Evolutionary conservation across 2,888 invertebrate species (phyloP), one percentile per base, ranked within the genome.

Genomic region (Myathropa florea): DNA sequence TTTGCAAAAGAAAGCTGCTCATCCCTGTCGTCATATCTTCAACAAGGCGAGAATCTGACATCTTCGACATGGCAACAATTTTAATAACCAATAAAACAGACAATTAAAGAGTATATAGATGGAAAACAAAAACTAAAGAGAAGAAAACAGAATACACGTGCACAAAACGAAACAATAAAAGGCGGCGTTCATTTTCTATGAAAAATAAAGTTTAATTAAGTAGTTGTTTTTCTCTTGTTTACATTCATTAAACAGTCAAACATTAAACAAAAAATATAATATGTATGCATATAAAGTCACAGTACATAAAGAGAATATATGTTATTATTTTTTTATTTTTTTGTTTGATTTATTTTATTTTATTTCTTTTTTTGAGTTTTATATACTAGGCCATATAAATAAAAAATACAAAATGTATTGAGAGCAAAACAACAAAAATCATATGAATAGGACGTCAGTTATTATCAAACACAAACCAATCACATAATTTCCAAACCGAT

Each of bases 201-300:
- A 67, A 71, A 65, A 80, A 80, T 64, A 72, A 72, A 67, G 60
- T 21, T 80, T 72, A 80, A 80, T 72, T 61, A 75, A 75, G 67
- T 68, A 57, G 12, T 36, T 39, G 18, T 33, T 73, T 59, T 65
- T 65, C 7, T 61, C 39, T 10, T 60, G 46, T 57, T 65, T 65
- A 65, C 33, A 53, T 68, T 64, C 39, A 33, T 36, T 57, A 64
- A 12, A 65, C 64, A 65, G 77, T 83, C 72, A 36, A 78, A 77
- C n/a, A 73, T 73, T 59, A 46, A 53, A 57, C 60, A 78, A 72
- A 61, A 63, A 63, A 46, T 46, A 61, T 57, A 24, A 10, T 55
- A 10, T 57, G 57, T 24, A 12, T 24, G 21, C 70, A 63, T 55
- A 28, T 63, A 71, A 28, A 46, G 68, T 57, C 55, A 79, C 60